These are phyloP conservation scores for Drosophila algonquin DNA, from an alignment of 2,888 invertebrate genomes.

Conservation along the genomic window DNA sequence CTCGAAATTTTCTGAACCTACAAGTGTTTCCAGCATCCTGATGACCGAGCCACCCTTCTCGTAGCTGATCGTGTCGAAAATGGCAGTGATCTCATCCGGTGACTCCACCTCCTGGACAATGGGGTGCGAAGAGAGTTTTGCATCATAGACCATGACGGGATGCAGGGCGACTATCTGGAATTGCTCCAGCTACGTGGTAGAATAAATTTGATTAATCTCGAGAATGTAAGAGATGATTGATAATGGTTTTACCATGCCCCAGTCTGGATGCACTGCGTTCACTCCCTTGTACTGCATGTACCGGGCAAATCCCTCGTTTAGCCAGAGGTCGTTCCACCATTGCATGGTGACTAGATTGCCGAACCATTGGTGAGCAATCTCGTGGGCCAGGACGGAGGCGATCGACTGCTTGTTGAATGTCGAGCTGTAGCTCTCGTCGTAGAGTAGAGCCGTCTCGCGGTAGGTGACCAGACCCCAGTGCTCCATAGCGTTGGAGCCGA, in stretches of 20 bases:
- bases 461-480: slow-evolving; percentile 97
- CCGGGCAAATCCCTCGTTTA: slow-evolving; percentile 96
- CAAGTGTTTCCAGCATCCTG: slow-evolving; percentile 93
- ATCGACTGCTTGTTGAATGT: slow-evolving; percentile 90
- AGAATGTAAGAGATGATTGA: neutral
- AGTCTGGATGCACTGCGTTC: slow-evolving; percentile 88
- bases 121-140: slow-evolving; percentile 93
- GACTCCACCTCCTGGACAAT: slow-evolving; percentile 92
- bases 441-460: slow-evolving; percentile 92
- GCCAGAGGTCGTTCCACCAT: slow-evolving; percentile 97
- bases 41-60: slow-evolving; percentile 94
- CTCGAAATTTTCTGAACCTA: slow-evolving; percentile 88
- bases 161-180: slow-evolving; percentile 90
- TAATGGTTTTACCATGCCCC: slow-evolving; percentile 88
- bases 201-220: neutral
- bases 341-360: slow-evolving; percentile 95
- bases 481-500: slow-evolving; percentile 93
- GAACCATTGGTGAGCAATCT: slow-evolving; percentile 97
- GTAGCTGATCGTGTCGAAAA: slow-evolving; percentile 95
- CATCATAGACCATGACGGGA: slow-evolving; percentile 89
- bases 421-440: slow-evolving; percentile 89
- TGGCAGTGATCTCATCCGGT: slow-evolving; percentile 94
- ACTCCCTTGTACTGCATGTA: slow-evolving; percentile 93
- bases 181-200: slow-evolving; percentile 87
- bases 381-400: slow-evolving; percentile 93